These are phyloP conservation scores for Chelonus insularis DNA, from an alignment of 1,140 invertebrate genomes.

Conservation along the genomic window DNA sequence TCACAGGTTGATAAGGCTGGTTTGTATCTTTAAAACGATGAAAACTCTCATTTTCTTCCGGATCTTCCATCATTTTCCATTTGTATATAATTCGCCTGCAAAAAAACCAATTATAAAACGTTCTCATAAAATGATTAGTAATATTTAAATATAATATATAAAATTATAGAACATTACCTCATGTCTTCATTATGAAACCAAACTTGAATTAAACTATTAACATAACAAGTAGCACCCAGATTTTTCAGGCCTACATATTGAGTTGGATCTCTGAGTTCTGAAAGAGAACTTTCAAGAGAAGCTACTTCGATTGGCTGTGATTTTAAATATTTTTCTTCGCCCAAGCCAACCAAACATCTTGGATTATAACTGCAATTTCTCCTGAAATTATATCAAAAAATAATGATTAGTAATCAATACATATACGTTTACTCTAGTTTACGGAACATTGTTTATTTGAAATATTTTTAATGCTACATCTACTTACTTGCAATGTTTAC, in stretches of 20 bases:
- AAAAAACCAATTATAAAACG: conserved; percentile 1
- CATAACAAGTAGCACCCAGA: conserved; percentile 75
- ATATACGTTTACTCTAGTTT: too few relatives aligned
- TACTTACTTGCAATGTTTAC: conserved; percentile 55
- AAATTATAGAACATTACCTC: conserved; percentile 48
- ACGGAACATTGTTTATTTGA: too few relatives aligned
- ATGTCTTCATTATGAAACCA: conserved; percentile 74
- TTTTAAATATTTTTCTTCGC: conserved; percentile 62
- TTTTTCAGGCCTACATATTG: conserved; percentile 71
- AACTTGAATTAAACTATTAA: conserved; percentile 73
- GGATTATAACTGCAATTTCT: conserved; percentile 70
- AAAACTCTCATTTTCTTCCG: conserved; percentile 51
- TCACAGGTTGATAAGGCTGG: conserved; percentile 50
- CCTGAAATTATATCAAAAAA: conserved; percentile 50
- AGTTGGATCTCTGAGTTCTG: conserved; percentile 57
- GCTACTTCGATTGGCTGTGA: conserved; percentile 48
- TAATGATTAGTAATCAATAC: conserved; percentile 8
- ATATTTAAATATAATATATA: conserved; percentile 13
- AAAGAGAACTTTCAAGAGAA: conserved; percentile 62
- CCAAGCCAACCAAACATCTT: conserved; percentile 67
- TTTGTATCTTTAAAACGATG: conserved; percentile 40
- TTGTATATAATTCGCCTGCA: conserved; percentile 65
- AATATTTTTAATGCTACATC: too few relatives aligned
- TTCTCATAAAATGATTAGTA: conserved; percentile 10
- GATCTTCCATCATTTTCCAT: conserved; percentile 65